A percentile compares a stretch with the other conserved stretches of the same genome.
These are phyloP conservation scores for Spea bombifrons DNA, from an alignment of 2,113 vertebrate species.

Conservation along the genomic window DNA sequence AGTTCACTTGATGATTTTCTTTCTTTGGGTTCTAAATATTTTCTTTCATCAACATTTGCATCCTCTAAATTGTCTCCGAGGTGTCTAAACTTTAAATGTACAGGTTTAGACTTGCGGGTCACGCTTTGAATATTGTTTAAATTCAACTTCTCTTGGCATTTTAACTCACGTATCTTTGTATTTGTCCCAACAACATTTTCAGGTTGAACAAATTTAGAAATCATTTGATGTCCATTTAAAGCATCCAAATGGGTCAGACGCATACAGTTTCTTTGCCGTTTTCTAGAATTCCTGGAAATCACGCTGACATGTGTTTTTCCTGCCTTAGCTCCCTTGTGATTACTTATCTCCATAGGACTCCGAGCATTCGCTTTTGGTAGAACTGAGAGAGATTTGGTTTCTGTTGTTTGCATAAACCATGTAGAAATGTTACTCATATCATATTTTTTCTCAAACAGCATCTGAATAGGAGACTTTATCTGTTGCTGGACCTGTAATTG, in stretches of 20 bases:
- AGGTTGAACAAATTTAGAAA: constrained; percentile 67
- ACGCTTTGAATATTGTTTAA: constrained; percentile 54
- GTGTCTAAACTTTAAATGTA: constrained; percentile 64
- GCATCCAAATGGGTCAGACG: constrained; percentile 85
- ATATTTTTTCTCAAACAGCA: constrained; percentile 88
- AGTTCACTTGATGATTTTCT: constrained; percentile 55
- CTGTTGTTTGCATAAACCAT: constrained; percentile 98
- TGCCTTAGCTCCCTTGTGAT: constrained; percentile 70
- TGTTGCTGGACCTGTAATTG: constrained; percentile 51
- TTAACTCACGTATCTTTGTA: neutral
- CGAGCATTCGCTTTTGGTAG: constrained; percentile 87
- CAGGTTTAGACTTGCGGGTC: constrained; percentile 65
- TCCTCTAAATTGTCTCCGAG: constrained; percentile 61
- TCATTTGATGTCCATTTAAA: constrained; percentile 69
- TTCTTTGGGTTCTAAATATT: constrained; percentile 48
- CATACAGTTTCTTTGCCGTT: constrained; percentile 95
- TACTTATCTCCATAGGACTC: constrained; percentile 80
- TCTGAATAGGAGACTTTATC: constrained; percentile 78
- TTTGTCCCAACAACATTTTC: constrained; percentile 54
- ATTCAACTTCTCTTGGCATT: constrained; percentile 53
- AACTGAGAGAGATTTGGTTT: constrained; percentile 90
- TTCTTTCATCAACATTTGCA: constrained; percentile 51
- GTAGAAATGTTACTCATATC: constrained; percentile 82
- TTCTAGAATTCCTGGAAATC: constrained; percentile 81
- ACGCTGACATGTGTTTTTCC: constrained; percentile 67